Evolutionary conservation across 2,113 vertebrate genomes (phyloP).

Genomic region (Rhynchopsitta pachyrhyncha): DNA sequence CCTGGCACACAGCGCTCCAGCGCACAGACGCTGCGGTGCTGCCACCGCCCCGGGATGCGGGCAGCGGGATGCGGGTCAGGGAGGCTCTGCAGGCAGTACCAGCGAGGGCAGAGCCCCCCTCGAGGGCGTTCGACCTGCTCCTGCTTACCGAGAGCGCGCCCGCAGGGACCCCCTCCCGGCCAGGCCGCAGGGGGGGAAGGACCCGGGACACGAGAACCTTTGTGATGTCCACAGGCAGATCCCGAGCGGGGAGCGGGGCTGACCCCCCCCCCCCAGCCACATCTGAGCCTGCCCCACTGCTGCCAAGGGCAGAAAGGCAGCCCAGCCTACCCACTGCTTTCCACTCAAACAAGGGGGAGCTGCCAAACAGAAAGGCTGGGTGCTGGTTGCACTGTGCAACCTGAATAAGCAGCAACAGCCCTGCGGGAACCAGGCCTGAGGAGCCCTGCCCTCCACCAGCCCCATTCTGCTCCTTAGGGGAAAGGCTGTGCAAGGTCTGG

Average conservation of each 20-base stretch:
- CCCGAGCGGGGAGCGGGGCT: neutral
- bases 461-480: neutral
- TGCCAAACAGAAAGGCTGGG: neutral
- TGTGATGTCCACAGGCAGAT: fast-evolving
- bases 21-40: neutral
- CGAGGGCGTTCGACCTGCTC: neutral
- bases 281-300: neutral
- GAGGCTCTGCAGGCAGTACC: neutral
- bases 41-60: neutral
- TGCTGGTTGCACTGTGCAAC: neutral
- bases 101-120: neutral
- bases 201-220: neutral
- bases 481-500: neutral
- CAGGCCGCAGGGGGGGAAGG: neutral
- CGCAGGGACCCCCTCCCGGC: no score
- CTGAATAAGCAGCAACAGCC: fast-evolving
- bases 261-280: no score
- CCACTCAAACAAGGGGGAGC: neutral
- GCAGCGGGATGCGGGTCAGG: no score
- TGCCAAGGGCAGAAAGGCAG: neutral
- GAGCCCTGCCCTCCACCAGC: neutral
- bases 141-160: neutral
- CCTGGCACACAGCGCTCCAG: neutral
- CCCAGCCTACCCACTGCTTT: neutral
- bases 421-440: neutral